Evolutionary conservation across 2,113 vertebrate genomes (phyloP), one percentile per base, ranked within the genome.

Genomic region (Nannospalax galili): DNA sequence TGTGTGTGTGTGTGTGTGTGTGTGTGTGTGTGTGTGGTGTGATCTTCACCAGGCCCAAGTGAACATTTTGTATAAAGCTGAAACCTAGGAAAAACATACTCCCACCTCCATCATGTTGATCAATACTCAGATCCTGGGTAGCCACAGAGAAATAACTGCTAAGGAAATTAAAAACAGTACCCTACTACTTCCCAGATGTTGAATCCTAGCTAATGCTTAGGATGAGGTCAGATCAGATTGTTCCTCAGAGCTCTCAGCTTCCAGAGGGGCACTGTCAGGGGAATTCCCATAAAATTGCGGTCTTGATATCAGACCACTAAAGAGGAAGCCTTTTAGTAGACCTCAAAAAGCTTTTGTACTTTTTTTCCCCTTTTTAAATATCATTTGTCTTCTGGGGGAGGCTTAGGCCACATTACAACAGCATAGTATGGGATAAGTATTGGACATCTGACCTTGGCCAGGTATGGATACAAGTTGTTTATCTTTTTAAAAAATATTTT

Each of bases 291-390:
- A 95, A 91, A 96, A 95, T 94, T 91, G 72, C 58, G 70, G 89
- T 94, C 79, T 94, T 91, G 74, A 91, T 92, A 95, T 95, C 37
- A 94, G 60, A 95, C 45, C 88, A 95, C 93, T 90, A 90, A 91
- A 90, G 95, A 96, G 35, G 94, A 86, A 60, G 35, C 45, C 89
- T 94, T 79, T 96, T 90, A 97, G 93, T 62, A 90, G 70, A 94
- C 77, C 86, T 95, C 56, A 10, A 84, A 93, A 95, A 93, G 74
- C 79, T 70, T 91, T 65, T 80, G 40, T 40, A 56, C 15, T 79
- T 67, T 89, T 74, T 79, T 67, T 70, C 67, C 77, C 89, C 77
- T 48, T 88, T 90, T 82, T 62, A 48, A 37, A 90, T n/a, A 64
- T 77, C 84, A 75, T 42, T 7, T 90, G 79, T 93, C 73, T 95